phyloP scores from a whole-genome alignment of 2,888 invertebrate species.

The Heliconius sara region DNA sequence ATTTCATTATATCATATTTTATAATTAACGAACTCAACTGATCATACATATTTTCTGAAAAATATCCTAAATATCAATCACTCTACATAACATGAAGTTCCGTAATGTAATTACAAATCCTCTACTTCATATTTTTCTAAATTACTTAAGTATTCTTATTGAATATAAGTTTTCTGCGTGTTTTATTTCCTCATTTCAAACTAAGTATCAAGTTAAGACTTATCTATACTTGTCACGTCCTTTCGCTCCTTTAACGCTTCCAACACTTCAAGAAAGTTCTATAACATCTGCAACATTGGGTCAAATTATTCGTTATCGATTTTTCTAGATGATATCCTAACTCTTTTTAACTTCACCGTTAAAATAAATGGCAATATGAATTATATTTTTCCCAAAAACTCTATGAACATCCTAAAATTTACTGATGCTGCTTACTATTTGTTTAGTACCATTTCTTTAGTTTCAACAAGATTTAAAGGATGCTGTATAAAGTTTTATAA shows the following conservation, averaged over 20 bases:
- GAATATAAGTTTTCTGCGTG: not conserved
- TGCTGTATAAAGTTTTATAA: not conserved
- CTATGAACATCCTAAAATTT: not conserved
- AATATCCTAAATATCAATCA: too few relatives aligned
- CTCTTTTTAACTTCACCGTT: not conserved
- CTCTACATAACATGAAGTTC: too few relatives aligned
- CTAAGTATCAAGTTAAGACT: not conserved
- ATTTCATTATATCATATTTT: not conserved
- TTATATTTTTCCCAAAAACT: not conserved
- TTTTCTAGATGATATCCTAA: not conserved
- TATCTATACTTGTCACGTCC: constrained; percentile 9
- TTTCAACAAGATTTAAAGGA: not conserved
- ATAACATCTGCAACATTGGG: not conserved
- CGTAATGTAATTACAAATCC: too few relatives aligned
- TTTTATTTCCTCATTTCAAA: not conserved
- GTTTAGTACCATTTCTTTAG: not conserved
- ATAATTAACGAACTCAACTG: not conserved
- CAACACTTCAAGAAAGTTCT: constrained; percentile 2
- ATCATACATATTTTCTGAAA: not conserved
- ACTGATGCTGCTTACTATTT: too few relatives aligned
- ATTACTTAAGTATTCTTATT: not conserved
- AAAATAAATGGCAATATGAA: not conserved
- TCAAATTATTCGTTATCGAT: not conserved
- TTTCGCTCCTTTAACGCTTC: not conserved
- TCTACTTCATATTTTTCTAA: not conserved